Conservation (phyloP, 64 coral and sea anemone genomes). For the Montipora cactus region DNA sequence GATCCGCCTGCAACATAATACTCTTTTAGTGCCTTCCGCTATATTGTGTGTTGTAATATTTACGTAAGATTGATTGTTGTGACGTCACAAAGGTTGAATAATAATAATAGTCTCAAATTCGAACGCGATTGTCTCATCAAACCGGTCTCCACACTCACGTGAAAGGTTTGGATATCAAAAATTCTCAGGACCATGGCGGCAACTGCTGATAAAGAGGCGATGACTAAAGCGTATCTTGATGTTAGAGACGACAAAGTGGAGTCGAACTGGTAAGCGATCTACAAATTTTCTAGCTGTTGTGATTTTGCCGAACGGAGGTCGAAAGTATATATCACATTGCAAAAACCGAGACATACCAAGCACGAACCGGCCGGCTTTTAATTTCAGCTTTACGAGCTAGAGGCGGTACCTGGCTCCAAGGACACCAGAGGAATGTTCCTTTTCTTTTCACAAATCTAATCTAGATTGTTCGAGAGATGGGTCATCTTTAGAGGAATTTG, state of each 20-base stretch:
- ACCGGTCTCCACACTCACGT: conserved; percentile 6
- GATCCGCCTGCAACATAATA: too few relatives aligned
- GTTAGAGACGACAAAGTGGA: conserved; percentile 64
- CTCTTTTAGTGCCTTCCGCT: too few relatives aligned
- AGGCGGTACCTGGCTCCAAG: not conserved
- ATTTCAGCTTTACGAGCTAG: not conserved
- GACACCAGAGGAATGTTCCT: not conserved
- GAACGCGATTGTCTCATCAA: not conserved
- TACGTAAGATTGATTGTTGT: not conserved
- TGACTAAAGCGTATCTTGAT: conserved; percentile 52
- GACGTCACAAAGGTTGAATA: conserved; percentile 6
- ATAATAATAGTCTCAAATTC: not conserved
- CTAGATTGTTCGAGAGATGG: not conserved
- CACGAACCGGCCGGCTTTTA: not conserved
- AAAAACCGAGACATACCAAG: not conserved
- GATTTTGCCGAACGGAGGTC: not conserved
- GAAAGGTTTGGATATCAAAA: not conserved
- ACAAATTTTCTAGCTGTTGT: not conserved
- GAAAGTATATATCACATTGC: conserved; percentile 13
- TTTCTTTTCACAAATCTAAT: not conserved
- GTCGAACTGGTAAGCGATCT: conserved; percentile 54
- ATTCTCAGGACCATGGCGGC: conserved; percentile 4
- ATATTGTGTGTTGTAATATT: not conserved
- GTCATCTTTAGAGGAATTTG: not conserved
- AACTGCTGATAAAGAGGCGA: conserved; percentile 37